Base-by-base conservation (phyloP, 2,888 invertebrate species). In the Panopea generosa region DNA sequence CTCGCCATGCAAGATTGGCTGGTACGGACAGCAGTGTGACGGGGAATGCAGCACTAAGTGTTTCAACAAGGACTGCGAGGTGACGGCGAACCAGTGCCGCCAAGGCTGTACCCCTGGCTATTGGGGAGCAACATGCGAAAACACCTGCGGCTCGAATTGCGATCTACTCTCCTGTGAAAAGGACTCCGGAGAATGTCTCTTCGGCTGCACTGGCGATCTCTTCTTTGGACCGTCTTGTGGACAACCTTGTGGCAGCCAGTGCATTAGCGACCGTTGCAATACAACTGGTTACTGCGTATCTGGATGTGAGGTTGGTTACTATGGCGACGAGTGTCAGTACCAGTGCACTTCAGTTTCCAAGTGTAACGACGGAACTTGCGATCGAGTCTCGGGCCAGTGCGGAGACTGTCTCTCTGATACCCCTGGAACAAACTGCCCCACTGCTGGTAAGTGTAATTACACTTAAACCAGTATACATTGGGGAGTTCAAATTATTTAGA, bases 291-390 rank as follows among this genome's bases (percentile, higher is more conserved):
- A 59, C 18, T 80, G 80, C 53, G 16, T 22, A 1, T 29, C 18
- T 2, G 80, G 67, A 0, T 80, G 80, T 52, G 38, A 57, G 2
- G 26, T 24, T 3, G 73, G 80, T 2, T 73, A 49, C 26, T 77
- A 73, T 49, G 71, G 76, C 1, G 70, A 70, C 11, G 29, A 56
- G 40, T 80, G 80, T 43, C 55, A 75, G 33, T 38, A 56, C 43
- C 11, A 49, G n/a, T 79, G 79, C 40, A 33, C 55, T 1, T n/a
- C 14, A 0, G 57, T 43, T 0, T 57, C 75, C 16, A 45, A 38
- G 38, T 80, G 80, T 38, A 69, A 55, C 0, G 72, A 80, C 27
- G 69, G 69, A 16, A 69, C 69, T 0, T 80, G 80, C 33, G 22
- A 50, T 3, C 53, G 80, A 7, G 16, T 43, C 2, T 22, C 52